Percentiles rank a stretch among this genome's conserved stretches.
These are phyloP conservation scores for Chauna torquata DNA, from an alignment of 2,113 vertebrate genomes.

Conservation along the genomic window DNA sequence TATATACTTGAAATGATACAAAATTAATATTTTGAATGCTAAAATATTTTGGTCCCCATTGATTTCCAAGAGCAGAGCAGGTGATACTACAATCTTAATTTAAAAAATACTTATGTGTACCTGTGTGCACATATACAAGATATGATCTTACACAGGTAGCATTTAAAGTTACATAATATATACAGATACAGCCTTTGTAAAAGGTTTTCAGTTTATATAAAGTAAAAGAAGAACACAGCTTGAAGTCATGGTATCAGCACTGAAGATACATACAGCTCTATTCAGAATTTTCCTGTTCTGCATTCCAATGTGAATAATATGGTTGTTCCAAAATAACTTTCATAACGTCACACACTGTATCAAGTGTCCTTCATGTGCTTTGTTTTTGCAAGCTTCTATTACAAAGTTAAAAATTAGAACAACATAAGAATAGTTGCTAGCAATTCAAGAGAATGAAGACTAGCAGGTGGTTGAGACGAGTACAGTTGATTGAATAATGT, in stretches of 20 bases:
- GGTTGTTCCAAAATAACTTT: background rate
- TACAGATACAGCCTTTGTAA: constrained; percentile 67
- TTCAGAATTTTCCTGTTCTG: constrained; percentile 1
- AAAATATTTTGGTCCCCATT: constrained; percentile 81
- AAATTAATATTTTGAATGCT: constrained; percentile 76
- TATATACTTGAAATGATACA: constrained; percentile 78
- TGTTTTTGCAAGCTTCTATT: background rate
- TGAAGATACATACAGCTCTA: background rate
- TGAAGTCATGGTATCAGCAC: constrained; percentile 27
- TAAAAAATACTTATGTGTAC: constrained; percentile 59
- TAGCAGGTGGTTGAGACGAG: background rate
- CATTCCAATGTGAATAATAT: background rate
- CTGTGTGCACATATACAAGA: constrained; percentile 57
- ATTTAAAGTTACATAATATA: constrained; percentile 63
- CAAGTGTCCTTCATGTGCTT: background rate
- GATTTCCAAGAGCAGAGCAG: constrained; percentile 76
- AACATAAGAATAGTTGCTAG: background rate
- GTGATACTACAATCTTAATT: constrained; percentile 71
- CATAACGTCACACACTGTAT: background rate
- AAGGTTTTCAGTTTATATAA: constrained; percentile 52
- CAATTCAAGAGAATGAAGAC: background rate
- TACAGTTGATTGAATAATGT: background rate
- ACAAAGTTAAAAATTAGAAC: background rate
- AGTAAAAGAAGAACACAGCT: constrained; percentile 63
- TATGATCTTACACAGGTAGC: constrained; percentile 66